Evolutionary conservation across 2,113 vertebrate genomes (phyloP).

Genomic region (Pithys albifrons): DNA sequence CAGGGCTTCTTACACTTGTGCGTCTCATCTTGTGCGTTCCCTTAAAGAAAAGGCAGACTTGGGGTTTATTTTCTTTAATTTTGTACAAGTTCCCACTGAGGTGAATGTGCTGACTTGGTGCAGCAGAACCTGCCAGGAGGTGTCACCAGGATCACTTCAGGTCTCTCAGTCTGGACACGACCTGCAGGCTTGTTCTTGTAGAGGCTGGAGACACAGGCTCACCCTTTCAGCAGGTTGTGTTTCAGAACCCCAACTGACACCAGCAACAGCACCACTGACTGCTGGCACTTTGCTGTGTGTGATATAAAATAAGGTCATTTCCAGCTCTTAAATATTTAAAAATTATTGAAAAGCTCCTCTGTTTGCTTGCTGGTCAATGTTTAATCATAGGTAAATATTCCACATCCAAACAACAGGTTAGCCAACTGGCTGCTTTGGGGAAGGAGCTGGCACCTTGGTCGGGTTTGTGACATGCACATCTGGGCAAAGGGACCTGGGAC

Average conservation of each 20-base stretch:
- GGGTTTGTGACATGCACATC: accelerated
- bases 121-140: not conserved
- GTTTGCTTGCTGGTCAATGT: conserved; percentile 48
- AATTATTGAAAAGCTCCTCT: conserved; percentile 52
- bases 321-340: conserved; percentile 52
- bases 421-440: not conserved
- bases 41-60: conserved; percentile 10
- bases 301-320: conserved; percentile 41
- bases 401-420: conserved; percentile 18
- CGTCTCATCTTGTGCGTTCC: not conserved
- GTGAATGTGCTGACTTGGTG: not conserved
- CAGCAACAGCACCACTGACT: conserved; percentile 28
- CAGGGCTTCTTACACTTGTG: conserved; percentile 6
- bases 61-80: not conserved
- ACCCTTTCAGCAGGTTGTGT: not conserved
- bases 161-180: not conserved
- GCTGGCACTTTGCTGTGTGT: conserved; percentile 18
- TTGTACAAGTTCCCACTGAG: not conserved
- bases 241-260: conserved; percentile 24
- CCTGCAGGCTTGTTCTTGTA: not conserved
- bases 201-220: not conserved
- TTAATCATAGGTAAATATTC: conserved; percentile 61
- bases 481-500: accelerated
- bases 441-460: not conserved
- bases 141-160: not conserved